Evolutionary conservation across 2,113 vertebrate genomes (phyloP).

Genomic region (Axis porcinus): DNA sequence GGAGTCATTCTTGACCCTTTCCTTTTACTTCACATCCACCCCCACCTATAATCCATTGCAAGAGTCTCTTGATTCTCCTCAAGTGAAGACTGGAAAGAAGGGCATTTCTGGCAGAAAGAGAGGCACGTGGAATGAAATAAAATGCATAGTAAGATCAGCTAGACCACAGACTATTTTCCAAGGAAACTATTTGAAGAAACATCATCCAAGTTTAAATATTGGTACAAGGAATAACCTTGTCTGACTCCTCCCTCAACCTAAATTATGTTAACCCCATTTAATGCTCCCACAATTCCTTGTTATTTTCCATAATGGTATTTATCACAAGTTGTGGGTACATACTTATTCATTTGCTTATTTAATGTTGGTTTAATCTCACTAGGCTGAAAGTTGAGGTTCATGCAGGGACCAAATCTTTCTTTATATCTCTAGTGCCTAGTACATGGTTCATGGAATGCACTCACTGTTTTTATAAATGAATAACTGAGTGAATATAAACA

Average conservation of each 20-base stretch:
- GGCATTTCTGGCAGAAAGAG: background rate
- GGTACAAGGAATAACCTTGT: background rate
- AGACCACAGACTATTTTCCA: background rate
- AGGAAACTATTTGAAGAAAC: background rate
- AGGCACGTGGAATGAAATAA: background rate
- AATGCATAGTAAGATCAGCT: background rate
- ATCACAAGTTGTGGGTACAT: background rate
- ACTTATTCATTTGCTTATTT: background rate
- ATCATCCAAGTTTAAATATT: background rate
- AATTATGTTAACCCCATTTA: background rate
- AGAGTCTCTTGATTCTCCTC: background rate
- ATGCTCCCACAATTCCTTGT: background rate
- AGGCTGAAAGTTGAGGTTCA: background rate
- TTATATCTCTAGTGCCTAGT: background rate
- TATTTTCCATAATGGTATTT: background rate
- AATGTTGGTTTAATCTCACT: background rate
- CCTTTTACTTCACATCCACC: background rate
- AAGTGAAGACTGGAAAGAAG: background rate
- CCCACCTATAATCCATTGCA: background rate
- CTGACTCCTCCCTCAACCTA: background rate
- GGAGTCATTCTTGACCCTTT: background rate
- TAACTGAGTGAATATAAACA: conserved; percentile 1
- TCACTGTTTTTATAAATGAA: background rate
- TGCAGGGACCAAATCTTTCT: background rate
- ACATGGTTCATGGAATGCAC: background rate